Base-by-base conservation (phyloP, 1,140 invertebrate genomes). In the Drosophila miranda region DNA sequence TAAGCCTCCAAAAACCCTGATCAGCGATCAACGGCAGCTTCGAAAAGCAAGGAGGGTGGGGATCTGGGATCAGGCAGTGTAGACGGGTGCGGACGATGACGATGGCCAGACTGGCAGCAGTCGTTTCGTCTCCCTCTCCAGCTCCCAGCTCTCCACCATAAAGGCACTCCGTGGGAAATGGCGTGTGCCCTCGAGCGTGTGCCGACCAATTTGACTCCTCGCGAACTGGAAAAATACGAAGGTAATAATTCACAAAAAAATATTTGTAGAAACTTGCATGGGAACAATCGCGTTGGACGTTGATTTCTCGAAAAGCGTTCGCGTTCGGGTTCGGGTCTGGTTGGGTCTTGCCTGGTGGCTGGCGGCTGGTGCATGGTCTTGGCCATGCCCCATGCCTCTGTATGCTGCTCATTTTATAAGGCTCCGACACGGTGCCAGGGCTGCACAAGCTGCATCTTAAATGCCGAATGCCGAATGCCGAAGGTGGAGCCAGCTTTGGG, bases 161-260 rank as follows among this genome's bases (percentile, higher is more conserved):
- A 88, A 88, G 79, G 83, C 79, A 50, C 84, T 91, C 89, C 90
- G 90, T 91, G 90, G 90, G 90, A 91, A 91, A 91, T 91, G 90
- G 89, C 90, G 90, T 91, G 90, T 91, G 90, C 90, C 90, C 90
- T 91, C 87, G 84, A 91, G 90, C 90, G 89, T 91, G 90, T 91
- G 90, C 90, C 90, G 90, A 89, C 90, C 90, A 90, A 91, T 90
- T 91, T 91, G 90, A 90, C 90, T 91, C 80, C 87, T 89, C 80
- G 86, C 86, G 80, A 89, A 89, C 86, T 84, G 83, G 68, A 88
- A 89, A 86, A 88, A 88, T 88, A 88, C 83, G 83, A 88, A 88
- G 83, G 83, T 88, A 88, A 88, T 88, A 88, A 88, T 88, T 88
- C 84, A 88, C 84, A 88, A 88, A 88, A 86, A 88, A 87, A 87